phyloP scores from a whole-genome alignment of 2,888 invertebrate genomes.

The Athalia rosae region DNA sequence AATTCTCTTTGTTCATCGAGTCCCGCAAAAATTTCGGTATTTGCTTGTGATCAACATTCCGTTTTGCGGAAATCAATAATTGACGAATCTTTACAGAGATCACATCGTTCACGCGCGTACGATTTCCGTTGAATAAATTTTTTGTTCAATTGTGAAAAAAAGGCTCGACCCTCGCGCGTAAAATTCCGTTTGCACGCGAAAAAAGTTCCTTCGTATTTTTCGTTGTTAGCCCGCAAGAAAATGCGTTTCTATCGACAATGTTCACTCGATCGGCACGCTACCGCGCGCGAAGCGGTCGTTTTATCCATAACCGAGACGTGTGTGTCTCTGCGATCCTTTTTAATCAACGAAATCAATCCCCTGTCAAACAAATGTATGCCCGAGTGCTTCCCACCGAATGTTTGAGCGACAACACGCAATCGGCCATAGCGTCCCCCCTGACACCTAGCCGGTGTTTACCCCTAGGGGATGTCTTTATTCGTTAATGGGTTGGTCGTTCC shows the following conservation, averaged over 20 bases:
- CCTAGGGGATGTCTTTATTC: conserved; percentile 38
- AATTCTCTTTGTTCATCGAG: no score
- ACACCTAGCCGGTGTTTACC: conserved; percentile 37
- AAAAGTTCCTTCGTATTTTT: no score
- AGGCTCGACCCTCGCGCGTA: no score
- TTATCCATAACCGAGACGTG: conserved; percentile 19
- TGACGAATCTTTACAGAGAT: no score
- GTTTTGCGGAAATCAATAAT: no score
- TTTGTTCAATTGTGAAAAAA: no score
- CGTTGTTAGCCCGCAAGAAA: no score
- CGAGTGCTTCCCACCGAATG: conserved; percentile 41
- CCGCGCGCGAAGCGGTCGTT: conserved; percentile 4
- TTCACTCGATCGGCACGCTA: conserved; percentile 9
- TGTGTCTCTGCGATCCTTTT: not conserved
- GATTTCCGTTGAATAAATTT: no score
- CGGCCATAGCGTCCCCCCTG: conserved; percentile 36
- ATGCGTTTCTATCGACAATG: not conserved
- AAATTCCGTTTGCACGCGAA: no score
- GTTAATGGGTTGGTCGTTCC: conserved; percentile 35
- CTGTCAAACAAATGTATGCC: conserved; percentile 37
- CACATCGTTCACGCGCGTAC: no score
- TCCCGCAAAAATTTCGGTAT: no score
- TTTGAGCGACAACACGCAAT: conserved; percentile 42
- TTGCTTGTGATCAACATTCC: no score
- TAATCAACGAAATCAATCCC: conserved; percentile 43